These are phyloP conservation scores for Oryctolagus cuniculus DNA, from an alignment of 2,113 vertebrate species.

Conservation along the genomic window mOryCun1.1 NC_091453.1:70854001-70854500, in stretches of 20 bases:
- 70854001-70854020: too few relatives aligned
- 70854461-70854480: neutral
- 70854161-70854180: neutral
- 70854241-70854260: neutral
- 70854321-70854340: neutral
- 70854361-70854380: neutral
- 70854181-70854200: neutral
- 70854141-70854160: neutral
- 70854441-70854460: neutral
- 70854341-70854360: neutral
- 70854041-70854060: too few relatives aligned
- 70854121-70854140: neutral
- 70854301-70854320: neutral
- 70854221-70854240: neutral
- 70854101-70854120: too few relatives aligned
- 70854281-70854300: neutral
- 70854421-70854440: neutral
- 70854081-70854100: too few relatives aligned
- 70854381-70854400: neutral
- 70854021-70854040: too few relatives aligned
- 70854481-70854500: neutral
- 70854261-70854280: neutral
- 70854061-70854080: too few relatives aligned
- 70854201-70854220: neutral
- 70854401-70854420: neutral